These are phyloP conservation scores for Musca domestica DNA, from an alignment of 1,140 invertebrate species.

Conservation along the genomic window DNA sequence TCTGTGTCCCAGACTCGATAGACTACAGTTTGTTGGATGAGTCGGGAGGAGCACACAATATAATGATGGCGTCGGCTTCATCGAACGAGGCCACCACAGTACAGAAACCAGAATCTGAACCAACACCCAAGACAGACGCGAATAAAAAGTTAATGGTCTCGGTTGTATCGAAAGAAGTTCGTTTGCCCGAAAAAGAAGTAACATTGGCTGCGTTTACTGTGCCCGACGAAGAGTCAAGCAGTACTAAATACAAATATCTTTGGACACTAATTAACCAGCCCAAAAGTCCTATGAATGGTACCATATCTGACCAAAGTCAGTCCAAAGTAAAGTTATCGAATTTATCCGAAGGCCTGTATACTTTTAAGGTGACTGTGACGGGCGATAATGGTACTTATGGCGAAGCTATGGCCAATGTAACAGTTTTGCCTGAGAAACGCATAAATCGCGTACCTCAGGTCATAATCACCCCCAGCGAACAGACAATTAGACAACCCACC, in stretches of 20 bases:
- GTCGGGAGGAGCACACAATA: slow-evolving; percentile 25
- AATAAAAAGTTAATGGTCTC: slow-evolving; percentile 70
- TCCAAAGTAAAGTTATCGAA: slow-evolving; percentile 73
- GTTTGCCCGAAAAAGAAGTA: slow-evolving; percentile 73
- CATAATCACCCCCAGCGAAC: slow-evolving; percentile 78
- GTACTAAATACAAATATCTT: slow-evolving; percentile 79
- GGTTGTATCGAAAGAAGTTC: slow-evolving; percentile 70
- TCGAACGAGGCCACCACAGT: slow-evolving; percentile 12
- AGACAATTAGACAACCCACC: slow-evolving; percentile 86
- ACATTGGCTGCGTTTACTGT: slow-evolving; percentile 77
- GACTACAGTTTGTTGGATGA: slow-evolving; percentile 40
- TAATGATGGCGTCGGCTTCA: slow-evolving; percentile 8
- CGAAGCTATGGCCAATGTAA: slow-evolving; percentile 85
- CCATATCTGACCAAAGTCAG: slow-evolving; percentile 84
- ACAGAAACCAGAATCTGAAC: slow-evolving; percentile 35
- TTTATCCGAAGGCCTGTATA: slow-evolving; percentile 81
- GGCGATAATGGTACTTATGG: slow-evolving; percentile 74
- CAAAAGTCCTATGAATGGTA: slow-evolving; percentile 69
- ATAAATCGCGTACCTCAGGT: slow-evolving; percentile 83
- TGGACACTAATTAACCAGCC: slow-evolving; percentile 85
- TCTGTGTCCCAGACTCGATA: slow-evolving; percentile 45
- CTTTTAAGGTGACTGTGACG: slow-evolving; percentile 77
- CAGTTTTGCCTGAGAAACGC: slow-evolving; percentile 83
- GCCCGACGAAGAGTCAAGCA: slow-evolving; percentile 69
- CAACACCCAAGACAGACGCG: slow-evolving; percentile 51